phyloP scores from a whole-genome alignment of 2,113 vertebrate genomes.

The Phylloscopus whistleri region DNA sequence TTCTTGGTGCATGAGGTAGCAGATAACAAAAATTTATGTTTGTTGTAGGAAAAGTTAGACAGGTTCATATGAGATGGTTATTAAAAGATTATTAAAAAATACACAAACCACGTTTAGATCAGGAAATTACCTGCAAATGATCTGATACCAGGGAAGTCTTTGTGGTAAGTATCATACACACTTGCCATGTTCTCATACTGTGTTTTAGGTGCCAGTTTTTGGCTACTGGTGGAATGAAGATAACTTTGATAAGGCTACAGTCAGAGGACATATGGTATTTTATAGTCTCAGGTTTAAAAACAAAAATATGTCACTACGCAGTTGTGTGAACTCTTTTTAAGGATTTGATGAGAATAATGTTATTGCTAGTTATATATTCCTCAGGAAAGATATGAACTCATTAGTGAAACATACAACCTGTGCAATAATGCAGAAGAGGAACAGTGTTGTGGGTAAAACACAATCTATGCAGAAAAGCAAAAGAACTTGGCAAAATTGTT shows the following conservation, averaged over 20 bases:
- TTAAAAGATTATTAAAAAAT: background rate
- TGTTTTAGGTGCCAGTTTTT: background rate
- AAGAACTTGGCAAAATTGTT: background rate
- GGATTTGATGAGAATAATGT: background rate
- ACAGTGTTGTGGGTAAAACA: background rate
- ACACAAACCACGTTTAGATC: background rate
- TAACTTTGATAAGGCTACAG: background rate
- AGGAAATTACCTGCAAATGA: background rate
- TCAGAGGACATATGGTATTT: background rate
- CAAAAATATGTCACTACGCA: background rate
- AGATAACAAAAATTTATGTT: background rate
- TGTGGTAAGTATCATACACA: background rate
- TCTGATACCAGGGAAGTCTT: background rate
- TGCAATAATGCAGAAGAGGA: background rate
- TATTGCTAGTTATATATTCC: background rate
- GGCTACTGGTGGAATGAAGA: background rate
- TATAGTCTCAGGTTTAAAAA: background rate
- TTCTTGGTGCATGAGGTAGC: background rate
- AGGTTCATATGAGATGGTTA: background rate
- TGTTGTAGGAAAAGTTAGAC: background rate
- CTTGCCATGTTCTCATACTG: background rate
- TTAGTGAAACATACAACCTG: background rate
- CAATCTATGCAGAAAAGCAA: background rate
- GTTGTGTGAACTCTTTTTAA: background rate
- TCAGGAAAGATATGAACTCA: background rate